Evolutionary conservation across 2,113 vertebrate genomes (phyloP).

Genomic region (Myotis lucifugus): DNA sequence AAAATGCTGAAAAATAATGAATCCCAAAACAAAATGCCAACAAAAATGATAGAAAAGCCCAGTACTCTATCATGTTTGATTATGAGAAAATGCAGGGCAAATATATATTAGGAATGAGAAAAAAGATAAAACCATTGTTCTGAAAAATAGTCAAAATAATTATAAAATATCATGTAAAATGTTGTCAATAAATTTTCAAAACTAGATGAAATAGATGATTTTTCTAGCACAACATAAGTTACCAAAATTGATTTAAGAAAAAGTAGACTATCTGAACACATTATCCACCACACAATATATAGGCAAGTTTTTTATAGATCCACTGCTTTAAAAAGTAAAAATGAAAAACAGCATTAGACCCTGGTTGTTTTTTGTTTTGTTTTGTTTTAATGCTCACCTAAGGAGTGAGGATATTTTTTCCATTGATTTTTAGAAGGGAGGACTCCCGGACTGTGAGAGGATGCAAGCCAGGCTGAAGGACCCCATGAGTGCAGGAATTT

Average conservation of each 20-base stretch:
- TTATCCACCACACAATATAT: neutral
- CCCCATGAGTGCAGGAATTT: too few species aligned
- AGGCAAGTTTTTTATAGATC: neutral
- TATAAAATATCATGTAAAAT: slow-evolving; percentile 42
- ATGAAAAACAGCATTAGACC: slow-evolving; percentile 18
- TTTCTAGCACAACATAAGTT: slow-evolving; percentile 37
- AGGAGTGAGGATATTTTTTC: too few species aligned
- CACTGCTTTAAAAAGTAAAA: neutral
- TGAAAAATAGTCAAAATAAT: slow-evolving; percentile 39
- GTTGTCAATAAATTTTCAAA: slow-evolving; percentile 31
- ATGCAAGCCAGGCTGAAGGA: too few species aligned
- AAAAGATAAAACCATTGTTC: neutral
- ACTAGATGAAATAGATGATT: neutral
- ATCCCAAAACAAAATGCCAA: slow-evolving; percentile 20
- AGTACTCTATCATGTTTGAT: neutral
- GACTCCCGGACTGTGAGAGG: too few species aligned
- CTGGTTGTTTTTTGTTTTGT: neutral
- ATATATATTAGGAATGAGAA: slow-evolving; percentile 1
- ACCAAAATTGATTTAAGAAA: slow-evolving; percentile 45
- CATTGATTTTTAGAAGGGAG: too few species aligned
- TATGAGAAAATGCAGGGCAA: neutral
- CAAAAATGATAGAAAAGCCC: slow-evolving; percentile 18
- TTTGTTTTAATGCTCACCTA: too few species aligned
- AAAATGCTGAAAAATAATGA: slow-evolving; percentile 52
- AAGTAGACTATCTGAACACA: neutral